Percentiles rank a stretch among this genome's conserved stretches.
These are phyloP conservation scores for Chamaetylas fuelleborni DNA, from an alignment of 2,113 vertebrate genomes.

Conservation along the genomic window DNA sequence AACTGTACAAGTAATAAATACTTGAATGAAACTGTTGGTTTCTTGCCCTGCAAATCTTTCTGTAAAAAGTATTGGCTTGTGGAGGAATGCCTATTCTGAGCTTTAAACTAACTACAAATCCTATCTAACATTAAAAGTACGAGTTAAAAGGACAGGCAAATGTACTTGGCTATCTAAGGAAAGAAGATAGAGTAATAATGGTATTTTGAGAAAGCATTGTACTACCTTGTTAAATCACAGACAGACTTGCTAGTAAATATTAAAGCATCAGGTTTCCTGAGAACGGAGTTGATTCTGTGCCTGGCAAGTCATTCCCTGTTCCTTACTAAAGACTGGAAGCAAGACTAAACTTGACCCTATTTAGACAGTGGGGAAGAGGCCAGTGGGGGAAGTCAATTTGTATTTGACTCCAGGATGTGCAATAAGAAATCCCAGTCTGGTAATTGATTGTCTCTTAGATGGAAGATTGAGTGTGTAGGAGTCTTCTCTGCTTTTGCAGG, in stretches of 20 bases:
- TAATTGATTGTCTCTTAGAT: not conserved
- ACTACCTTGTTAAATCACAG: not conserved
- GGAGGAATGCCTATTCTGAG: not conserved
- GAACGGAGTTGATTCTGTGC: accelerated
- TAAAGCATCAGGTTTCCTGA: not conserved
- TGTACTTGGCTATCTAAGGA: not conserved
- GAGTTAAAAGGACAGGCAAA: not conserved
- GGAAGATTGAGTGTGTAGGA: not conserved
- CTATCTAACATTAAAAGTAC: not conserved
- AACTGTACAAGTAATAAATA: not conserved
- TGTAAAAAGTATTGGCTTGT: not conserved
- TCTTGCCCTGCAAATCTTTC: not conserved
- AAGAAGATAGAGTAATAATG: not conserved
- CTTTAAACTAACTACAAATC: not conserved
- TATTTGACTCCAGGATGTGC: not conserved
- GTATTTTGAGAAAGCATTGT: not conserved
- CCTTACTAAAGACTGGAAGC: not conserved
- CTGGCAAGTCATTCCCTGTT: not conserved
- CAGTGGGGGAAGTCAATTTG: not conserved
- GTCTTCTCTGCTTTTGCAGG: not conserved
- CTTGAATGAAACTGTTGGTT: not conserved
- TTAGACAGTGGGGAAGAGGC: not conserved
- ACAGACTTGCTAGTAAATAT: not conserved
- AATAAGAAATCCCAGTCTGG: not conserved
- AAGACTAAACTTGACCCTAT: not conserved